Evolutionary conservation across 1,140 invertebrate species (phyloP).

Genomic region (Drosophila bocqueti): DNA sequence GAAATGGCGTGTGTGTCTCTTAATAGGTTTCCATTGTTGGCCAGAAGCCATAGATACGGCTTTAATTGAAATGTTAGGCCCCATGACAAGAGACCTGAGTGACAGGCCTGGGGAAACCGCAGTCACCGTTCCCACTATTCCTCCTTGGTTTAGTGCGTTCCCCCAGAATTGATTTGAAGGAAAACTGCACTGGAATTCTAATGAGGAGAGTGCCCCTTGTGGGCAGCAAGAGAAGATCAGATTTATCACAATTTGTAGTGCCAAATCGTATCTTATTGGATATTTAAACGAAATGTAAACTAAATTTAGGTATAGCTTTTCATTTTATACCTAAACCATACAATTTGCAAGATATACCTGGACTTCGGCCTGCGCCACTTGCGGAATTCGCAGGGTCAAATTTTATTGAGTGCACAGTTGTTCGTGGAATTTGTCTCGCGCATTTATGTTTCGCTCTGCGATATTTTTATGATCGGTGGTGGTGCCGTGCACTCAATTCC

Average conservation of each 20-base stretch:
- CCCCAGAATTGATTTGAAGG: conserved; percentile 11
- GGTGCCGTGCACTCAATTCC: conserved; percentile 8
- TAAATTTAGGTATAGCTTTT: neutral
- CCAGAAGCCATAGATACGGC: conserved; percentile 56
- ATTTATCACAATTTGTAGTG: neutral
- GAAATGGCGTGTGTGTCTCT: conserved; percentile 43
- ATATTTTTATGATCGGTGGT: conserved; percentile 29
- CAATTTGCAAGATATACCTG: neutral
- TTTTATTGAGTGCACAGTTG: conserved; percentile 38
- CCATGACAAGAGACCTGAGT: conserved; percentile 56
- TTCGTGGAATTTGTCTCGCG: conserved; percentile 23
- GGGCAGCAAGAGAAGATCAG: neutral
- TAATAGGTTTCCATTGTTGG: conserved; percentile 49
- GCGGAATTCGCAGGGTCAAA: conserved; percentile 18
- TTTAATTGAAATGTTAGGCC: conserved; percentile 73
- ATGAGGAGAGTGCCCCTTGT: neutral
- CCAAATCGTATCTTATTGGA: neutral
- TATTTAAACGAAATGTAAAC: neutral
- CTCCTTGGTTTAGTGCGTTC: conserved; percentile 28
- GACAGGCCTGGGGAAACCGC: conserved; percentile 56
- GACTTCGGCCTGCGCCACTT: neutral
- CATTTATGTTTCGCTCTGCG: conserved; percentile 19
- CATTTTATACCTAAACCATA: neutral
- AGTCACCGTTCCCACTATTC: conserved; percentile 13
- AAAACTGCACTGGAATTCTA: conserved; percentile 26